phyloP scores from a whole-genome alignment of 2,888 invertebrate species.

The Hemaris fuciformis region DNA sequence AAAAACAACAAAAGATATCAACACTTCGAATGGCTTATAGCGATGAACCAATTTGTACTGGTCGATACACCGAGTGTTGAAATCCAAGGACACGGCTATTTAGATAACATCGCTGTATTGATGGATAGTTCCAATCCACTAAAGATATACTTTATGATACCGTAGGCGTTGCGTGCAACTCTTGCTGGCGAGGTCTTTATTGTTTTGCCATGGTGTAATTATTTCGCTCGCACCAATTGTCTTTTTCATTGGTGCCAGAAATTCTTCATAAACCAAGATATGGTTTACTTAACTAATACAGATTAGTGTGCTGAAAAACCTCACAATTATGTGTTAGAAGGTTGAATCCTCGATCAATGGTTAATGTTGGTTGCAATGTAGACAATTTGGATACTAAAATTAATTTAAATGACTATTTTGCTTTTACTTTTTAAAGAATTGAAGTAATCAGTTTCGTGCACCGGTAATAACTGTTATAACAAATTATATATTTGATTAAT shows the following conservation, averaged over 20 bases:
- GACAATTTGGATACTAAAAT: too few species aligned
- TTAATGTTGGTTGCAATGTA: too few species aligned
- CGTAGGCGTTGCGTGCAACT: constrained; percentile 7
- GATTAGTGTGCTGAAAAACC: too few species aligned
- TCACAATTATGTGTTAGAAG: too few species aligned
- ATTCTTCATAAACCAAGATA: background rate
- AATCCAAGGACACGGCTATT: constrained; percentile 59
- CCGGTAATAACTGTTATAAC: too few species aligned
- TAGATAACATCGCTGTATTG: constrained; percentile 59
- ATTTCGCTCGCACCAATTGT: background rate
- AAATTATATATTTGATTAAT: too few species aligned
- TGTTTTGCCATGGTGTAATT: background rate
- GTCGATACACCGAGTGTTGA: constrained; percentile 41
- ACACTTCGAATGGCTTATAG: background rate
- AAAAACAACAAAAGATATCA: background rate
- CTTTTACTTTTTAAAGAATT: too few species aligned
- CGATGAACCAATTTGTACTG: constrained; percentile 35
- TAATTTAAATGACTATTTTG: too few species aligned
- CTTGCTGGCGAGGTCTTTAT: background rate
- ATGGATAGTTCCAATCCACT: constrained; percentile 58
- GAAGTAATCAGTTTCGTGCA: too few species aligned
- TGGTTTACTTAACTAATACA: too few species aligned
- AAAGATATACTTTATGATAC: constrained; percentile 43
- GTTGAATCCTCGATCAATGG: too few species aligned
- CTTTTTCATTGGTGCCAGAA: background rate